Evolutionary conservation across 35 echinoderm and acorn worm genomes (phyloP), one percentile per base, ranked within the genome.

Genomic region (Amphiura filiformis): DNA sequence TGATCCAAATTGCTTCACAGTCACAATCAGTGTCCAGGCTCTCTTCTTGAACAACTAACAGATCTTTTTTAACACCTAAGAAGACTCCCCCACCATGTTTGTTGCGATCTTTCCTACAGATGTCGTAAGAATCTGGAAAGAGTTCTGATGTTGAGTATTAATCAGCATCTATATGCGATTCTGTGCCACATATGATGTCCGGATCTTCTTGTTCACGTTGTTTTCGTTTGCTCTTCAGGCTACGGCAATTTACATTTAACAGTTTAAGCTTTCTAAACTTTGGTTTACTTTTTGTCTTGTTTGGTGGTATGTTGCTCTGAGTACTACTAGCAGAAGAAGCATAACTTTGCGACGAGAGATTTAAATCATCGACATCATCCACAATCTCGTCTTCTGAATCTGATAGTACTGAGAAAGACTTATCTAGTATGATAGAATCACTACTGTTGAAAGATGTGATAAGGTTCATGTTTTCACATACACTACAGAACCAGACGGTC

Each of bases 171-270:
- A 80, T 4, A 32, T 80, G 78, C 2, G 78, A 37, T n/a, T 80
- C 78, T 7, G 30, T 34, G 15, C 84, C 84, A n/a, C 52, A 65
- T 13, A 86, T 86, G 7, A 76, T 86, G 37, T 86, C 84, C 0
- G 84, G 35, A 36, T 86, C 57, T 38, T 86, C 52, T 31, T 76
- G 52, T 86, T 86, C 36, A 38, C 52, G 26, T 75, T 86, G 84
- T 86, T 86, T 86, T 18, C 36, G 28, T 75, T 86, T 86, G 36
- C 84, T 86, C 32, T 86, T 86, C 0, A 86, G 32, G 0, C 83
- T 52, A 32, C 36, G 26, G 33, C 83, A 86, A 75, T 80, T 80
- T 1, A 80, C n/a, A 36, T 4, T 15, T 5, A 80, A 36, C 2
- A 80, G 17, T 26, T 32, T 70, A 26, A 70, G 38, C 31, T 36